These are phyloP conservation scores for Athene noctua DNA, from an alignment of 2,113 vertebrate species.

Conservation along the genomic window DNA sequence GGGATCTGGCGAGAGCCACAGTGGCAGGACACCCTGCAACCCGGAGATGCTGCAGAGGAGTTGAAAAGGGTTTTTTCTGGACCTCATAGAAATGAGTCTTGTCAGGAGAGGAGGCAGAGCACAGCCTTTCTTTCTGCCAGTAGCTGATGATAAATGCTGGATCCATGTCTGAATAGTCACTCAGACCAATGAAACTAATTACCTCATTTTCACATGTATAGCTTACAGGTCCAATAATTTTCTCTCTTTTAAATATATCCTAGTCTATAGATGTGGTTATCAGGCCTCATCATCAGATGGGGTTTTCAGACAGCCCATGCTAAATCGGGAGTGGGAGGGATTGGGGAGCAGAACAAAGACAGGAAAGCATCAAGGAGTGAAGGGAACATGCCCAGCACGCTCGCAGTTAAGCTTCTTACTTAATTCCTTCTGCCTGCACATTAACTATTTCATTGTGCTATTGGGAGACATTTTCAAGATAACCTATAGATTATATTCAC, in stretches of 20 bases:
- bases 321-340: accelerated
- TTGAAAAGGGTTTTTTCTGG: neutral
- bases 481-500: neutral
- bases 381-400: neutral
- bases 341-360: neutral
- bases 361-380: neutral
- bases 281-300: neutral
- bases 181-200: neutral
- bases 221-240: neutral
- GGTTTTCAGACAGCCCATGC: neutral
- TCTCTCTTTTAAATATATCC: neutral
- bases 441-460: neutral
- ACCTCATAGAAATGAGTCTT: neutral
- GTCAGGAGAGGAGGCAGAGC: neutral
- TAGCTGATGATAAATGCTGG: neutral
- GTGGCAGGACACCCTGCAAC: accelerated
- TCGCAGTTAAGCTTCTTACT: neutral
- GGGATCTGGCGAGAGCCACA: accelerated
- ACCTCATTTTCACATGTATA: neutral
- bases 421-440: neutral
- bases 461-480: neutral
- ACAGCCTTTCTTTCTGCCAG: neutral
- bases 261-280: neutral
- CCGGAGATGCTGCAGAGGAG: neutral
- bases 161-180: neutral